These are phyloP conservation scores for Diachasmimorpha longicaudata DNA, from an alignment of 1,140 invertebrate genomes.

Conservation along the genomic window DNA sequence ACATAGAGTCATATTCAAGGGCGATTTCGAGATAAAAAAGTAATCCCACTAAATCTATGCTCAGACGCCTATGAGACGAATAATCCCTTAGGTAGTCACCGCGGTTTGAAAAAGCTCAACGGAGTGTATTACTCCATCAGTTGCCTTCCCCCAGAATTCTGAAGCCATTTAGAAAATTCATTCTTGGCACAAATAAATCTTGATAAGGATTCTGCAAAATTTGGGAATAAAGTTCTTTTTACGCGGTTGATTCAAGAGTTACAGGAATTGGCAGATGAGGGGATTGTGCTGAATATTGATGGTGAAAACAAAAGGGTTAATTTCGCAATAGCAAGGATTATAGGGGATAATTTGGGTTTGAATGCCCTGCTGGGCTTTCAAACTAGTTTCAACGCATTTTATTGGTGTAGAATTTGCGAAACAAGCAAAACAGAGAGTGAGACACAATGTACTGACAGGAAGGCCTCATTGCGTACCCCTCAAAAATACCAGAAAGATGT, in stretches of 20 bases:
- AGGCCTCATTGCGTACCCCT: conserved; percentile 20
- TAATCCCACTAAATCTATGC: conserved; percentile 16
- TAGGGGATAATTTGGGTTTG: conserved; percentile 34
- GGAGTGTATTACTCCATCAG: conserved; percentile 26
- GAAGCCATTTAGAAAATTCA: conserved; percentile 19
- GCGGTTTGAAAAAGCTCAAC: background rate
- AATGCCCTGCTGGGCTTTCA: conserved; percentile 31
- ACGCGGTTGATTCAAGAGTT: conserved; percentile 24
- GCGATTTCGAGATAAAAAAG: background rate
- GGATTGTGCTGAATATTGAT: conserved; percentile 27
- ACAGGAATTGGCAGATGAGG: conserved; percentile 22
- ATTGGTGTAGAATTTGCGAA: conserved; percentile 33
- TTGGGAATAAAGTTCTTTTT: conserved; percentile 10
- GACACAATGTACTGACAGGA: conserved; percentile 11
- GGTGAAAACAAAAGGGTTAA: conserved; percentile 23
- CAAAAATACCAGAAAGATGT: conserved; percentile 24
- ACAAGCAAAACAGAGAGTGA: background rate
- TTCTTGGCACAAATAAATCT: conserved; percentile 16
- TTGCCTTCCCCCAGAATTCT: conserved; percentile 29
- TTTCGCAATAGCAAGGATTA: conserved; percentile 31
- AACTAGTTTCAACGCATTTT: conserved; percentile 27
- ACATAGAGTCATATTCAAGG: background rate
- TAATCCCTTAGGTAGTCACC: conserved; percentile 12
- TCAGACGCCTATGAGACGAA: conserved; percentile 29
- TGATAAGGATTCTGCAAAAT: conserved; percentile 13